Percentiles rank a stretch among this genome's conserved stretches.
These are phyloP conservation scores for Pavo muticus DNA, from an alignment of 2,113 vertebrate species.

Conservation along the genomic window DNA sequence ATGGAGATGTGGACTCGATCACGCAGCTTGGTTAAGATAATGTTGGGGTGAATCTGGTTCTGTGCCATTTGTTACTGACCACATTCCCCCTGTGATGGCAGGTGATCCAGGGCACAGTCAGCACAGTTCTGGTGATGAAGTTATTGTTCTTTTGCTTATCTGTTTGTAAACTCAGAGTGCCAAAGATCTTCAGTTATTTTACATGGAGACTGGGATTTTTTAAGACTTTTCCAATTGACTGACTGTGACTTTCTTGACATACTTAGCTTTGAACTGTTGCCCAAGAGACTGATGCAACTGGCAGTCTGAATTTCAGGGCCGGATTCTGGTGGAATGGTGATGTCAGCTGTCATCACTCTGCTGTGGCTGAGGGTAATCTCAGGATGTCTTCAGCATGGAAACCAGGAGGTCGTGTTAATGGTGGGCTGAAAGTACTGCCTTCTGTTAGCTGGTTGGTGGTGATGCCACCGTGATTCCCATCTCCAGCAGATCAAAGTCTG, in stretches of 20 bases:
- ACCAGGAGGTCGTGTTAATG: background rate
- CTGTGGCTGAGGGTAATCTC: slow-evolving; percentile 38
- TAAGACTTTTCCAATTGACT: background rate
- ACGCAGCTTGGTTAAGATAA: fast-evolving
- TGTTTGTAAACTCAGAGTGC: slow-evolving; percentile 31
- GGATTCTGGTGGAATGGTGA: slow-evolving; percentile 19
- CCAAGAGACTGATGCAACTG: slow-evolving; percentile 64
- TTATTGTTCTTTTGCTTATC: background rate
- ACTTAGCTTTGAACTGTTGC: slow-evolving; percentile 56
- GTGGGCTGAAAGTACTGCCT: background rate
- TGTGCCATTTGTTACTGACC: background rate
- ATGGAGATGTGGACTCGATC: background rate
- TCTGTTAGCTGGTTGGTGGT: background rate
- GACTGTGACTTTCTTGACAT: slow-evolving; percentile 36
- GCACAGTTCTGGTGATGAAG: background rate
- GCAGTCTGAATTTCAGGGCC: slow-evolving; percentile 58
- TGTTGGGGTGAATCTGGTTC: background rate
- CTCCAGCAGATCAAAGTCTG: background rate
- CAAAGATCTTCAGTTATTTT: background rate
- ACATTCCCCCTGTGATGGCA: background rate
- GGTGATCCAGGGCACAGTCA: background rate
- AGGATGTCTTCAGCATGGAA: slow-evolving; percentile 11
- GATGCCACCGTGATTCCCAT: background rate
- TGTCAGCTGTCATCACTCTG: slow-evolving; percentile 67
- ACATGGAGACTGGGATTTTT: background rate